Percentiles rank a stretch among this genome's conserved stretches.
phyloP scores from a whole-genome alignment of 2,113 vertebrate genomes.

The Etheostoma spectabile region DNA sequence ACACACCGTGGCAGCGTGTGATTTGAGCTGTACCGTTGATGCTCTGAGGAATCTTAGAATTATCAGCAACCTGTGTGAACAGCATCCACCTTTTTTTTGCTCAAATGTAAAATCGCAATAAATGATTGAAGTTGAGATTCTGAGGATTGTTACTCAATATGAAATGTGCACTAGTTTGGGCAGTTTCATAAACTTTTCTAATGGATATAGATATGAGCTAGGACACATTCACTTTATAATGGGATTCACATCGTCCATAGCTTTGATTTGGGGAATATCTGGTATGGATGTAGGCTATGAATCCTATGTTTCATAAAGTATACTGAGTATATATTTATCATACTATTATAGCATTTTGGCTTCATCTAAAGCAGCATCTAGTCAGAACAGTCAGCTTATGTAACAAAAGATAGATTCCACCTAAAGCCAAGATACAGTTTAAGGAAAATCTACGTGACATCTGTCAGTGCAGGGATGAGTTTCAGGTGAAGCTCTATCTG shows the following conservation, averaged over 20 bases:
- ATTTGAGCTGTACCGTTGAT: slow-evolving; percentile 17
- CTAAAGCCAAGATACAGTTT: background rate
- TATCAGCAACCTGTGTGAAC: background rate
- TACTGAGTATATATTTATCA: no score
- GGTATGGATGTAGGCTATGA: background rate
- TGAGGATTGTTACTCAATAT: background rate
- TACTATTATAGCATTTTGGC: background rate
- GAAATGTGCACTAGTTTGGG: background rate
- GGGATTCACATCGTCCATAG: no score
- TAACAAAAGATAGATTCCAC: background rate
- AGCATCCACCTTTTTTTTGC: background rate
- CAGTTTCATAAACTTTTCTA: background rate
- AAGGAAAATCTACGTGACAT: background rate
- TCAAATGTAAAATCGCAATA: background rate
- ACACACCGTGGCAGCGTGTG: slow-evolving; percentile 26
- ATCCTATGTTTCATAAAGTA: background rate
- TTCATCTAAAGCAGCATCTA: background rate
- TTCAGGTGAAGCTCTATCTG: slow-evolving; percentile 1
- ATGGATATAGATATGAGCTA: background rate
- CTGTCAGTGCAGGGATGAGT: background rate
- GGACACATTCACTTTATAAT: no score
- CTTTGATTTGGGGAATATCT: no score
- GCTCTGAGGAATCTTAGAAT: background rate
- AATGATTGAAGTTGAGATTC: slow-evolving; percentile 1
- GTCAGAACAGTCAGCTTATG: background rate